phyloP scores from a whole-genome alignment of 92 coral and sea anemone species.

The Paragorgia papillata region DNA sequence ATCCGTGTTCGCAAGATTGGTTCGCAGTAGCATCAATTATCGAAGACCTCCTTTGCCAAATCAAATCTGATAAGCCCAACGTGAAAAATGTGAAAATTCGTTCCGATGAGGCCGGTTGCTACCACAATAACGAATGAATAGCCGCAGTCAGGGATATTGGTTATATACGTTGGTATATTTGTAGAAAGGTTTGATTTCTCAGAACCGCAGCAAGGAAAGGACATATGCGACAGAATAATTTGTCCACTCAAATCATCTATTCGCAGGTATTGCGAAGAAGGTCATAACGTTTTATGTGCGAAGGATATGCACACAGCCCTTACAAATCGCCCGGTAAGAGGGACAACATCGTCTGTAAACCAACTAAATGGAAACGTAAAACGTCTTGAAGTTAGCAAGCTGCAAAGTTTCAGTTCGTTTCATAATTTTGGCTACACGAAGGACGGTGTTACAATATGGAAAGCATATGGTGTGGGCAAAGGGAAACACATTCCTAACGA shows the following conservation, averaged over 20 bases:
- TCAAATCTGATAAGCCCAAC: background rate
- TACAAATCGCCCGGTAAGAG: slow-evolving; percentile 52
- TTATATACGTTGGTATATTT: background rate
- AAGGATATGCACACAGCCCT: slow-evolving; percentile 60
- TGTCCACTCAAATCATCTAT: slow-evolving; percentile 12
- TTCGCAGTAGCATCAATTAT: slow-evolving; percentile 7
- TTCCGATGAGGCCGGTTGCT: slow-evolving; percentile 21
- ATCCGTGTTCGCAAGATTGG: slow-evolving; percentile 2
- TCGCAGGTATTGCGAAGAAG: slow-evolving; percentile 44
- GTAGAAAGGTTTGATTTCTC: background rate
- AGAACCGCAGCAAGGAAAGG: background rate
- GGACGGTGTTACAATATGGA: slow-evolving; percentile 50
- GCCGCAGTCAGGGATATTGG: background rate
- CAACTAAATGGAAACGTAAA: slow-evolving; percentile 7
- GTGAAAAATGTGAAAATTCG: background rate
- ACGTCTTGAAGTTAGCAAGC: slow-evolving; percentile 44
- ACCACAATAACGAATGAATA: background rate
- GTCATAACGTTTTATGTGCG: slow-evolving; percentile 55
- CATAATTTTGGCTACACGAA: slow-evolving; percentile 45
- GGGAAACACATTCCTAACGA: slow-evolving; percentile 43
- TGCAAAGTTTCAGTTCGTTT: slow-evolving; percentile 54
- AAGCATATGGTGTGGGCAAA: slow-evolving; percentile 49
- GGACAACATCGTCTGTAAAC: slow-evolving; percentile 55
- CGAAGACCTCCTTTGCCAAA: background rate
- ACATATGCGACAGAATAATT: slow-evolving; percentile 15